Base-by-base conservation (phyloP, 2,888 invertebrate species). In the Muschampia plurimacula region DNA sequence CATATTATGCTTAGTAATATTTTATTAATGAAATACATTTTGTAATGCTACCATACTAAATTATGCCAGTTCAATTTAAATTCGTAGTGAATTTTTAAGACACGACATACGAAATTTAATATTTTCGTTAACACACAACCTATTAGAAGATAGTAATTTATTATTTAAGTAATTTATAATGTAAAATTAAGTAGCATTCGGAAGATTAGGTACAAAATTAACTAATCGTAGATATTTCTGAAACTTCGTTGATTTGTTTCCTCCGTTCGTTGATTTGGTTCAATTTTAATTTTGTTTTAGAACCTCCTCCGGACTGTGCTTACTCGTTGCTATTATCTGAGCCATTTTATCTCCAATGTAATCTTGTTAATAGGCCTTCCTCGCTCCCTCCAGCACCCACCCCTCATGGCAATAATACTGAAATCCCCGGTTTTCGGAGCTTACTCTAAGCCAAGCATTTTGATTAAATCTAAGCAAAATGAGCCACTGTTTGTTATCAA, bases 261-360 rank as follows among this genome's bases (percentile, higher is more conserved):
- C 28, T 28, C 2, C 28, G 28, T 75, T 79, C 66, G 75, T 77
- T 79, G 74, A 78, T 85, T 84, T 80, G 77, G 80, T 83, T 81
- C 82, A 84, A 88, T 89, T 93, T 92, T 91, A 91, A 92, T 93
- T 93, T 92, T 80, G 86, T 89, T 90, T 88, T 89, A 89, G 87
- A 88, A 85, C 84, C 78, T 75, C 78, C 83, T 83, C 81, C 79
- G 78, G 79, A 78, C 78, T 76, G 75, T 84, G 91, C 92, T 93
- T 93, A 90, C 87, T 85, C 83, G 81, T 80, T 82, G 89, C 88
- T 90, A 91, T 93, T 93, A 94, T 92, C 90, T 90, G 82, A 84
- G 84, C 87, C 89, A 86, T 92, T 94, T 93, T 93, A 94, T 93
- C 92, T 91, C 81, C 90, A 88, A 91, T 90, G 93, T 94, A 94